Conservation (phyloP, 2,888 invertebrate genomes). For the Plagodis dolabraria region DNA sequence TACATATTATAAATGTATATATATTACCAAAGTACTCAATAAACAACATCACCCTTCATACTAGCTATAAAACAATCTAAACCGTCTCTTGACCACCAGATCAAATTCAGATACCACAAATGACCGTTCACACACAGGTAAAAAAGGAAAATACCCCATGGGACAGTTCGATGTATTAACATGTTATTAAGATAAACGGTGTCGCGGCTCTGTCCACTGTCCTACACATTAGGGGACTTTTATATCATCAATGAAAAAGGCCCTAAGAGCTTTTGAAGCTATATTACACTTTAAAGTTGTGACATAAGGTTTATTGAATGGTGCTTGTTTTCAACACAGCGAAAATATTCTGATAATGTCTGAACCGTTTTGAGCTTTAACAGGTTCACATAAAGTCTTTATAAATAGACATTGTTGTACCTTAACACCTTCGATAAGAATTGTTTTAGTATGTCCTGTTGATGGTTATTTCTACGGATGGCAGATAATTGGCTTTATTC, state of each 20-base stretch:
- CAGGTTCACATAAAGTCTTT: not conserved
- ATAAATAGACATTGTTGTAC: not conserved
- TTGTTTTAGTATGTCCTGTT: constrained; percentile 1
- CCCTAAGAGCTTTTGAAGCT: not conserved
- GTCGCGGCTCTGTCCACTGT: constrained; percentile 49
- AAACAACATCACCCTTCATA: too few species aligned
- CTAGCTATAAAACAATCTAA: not conserved
- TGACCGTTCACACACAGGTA: constrained; percentile 49
- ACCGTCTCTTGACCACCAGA: constrained; percentile 42
- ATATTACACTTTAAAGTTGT: constrained; percentile 5
- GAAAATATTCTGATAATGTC: not conserved
- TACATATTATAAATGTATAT: too few species aligned
- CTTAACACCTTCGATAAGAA: constrained; percentile 5
- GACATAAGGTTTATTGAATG: not conserved
- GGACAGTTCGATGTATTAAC: constrained; percentile 54
- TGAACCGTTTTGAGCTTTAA: not conserved
- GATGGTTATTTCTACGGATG: constrained; percentile 17
- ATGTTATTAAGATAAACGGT: constrained; percentile 74
- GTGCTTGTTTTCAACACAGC: not conserved
- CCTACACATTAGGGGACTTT: constrained; percentile 28
- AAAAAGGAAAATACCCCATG: constrained; percentile 53
- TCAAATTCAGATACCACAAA: constrained; percentile 64
- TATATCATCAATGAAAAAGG: constrained; percentile 15
- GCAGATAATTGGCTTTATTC: constrained; percentile 37
- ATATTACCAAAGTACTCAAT: too few species aligned